Percentiles rank a stretch among this genome's conserved stretches.
Conservation (phyloP, 2,113 vertebrate genomes). For the Porphyrio hochstetteri region DNA sequence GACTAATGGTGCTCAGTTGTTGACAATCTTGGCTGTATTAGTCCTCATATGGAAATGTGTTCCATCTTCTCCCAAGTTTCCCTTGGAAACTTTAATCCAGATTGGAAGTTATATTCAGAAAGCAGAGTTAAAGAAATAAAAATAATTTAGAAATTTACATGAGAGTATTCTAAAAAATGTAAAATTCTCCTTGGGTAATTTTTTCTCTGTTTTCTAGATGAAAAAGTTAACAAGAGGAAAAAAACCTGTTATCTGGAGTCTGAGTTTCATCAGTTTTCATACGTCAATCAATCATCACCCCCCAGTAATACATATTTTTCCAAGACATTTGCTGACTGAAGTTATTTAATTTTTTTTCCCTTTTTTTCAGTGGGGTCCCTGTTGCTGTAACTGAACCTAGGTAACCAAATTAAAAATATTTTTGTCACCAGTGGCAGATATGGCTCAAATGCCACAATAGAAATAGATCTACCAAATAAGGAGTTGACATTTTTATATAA, state of each 20-base stretch:
- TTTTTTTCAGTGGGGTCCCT: neutral
- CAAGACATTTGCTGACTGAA: neutral
- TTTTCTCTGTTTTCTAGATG: neutral
- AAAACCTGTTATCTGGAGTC: neutral
- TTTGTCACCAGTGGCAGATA: neutral
- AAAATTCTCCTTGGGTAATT: neutral
- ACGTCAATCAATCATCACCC: neutral
- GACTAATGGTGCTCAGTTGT: neutral
- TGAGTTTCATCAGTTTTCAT: neutral
- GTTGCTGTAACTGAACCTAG: neutral
- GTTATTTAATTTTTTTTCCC: neutral
- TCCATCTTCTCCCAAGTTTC: neutral
- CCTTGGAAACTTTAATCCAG: neutral
- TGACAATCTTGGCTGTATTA: neutral
- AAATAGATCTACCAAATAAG: conserved; percentile 8
- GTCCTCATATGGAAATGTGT: neutral
- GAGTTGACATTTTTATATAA: neutral
- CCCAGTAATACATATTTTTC: neutral
- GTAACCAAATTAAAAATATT: conserved; percentile 3
- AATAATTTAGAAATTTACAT: neutral
- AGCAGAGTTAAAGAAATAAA: neutral
- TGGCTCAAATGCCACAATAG: conserved; percentile 28
- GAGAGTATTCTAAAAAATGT: neutral
- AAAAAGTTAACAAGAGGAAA: neutral
- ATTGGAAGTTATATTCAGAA: neutral